A percentile compares a stretch with the other conserved stretches of the same genome.
Conservation (phyloP, 2,888 invertebrate genomes). For the Epsilonema sp. region DNA sequence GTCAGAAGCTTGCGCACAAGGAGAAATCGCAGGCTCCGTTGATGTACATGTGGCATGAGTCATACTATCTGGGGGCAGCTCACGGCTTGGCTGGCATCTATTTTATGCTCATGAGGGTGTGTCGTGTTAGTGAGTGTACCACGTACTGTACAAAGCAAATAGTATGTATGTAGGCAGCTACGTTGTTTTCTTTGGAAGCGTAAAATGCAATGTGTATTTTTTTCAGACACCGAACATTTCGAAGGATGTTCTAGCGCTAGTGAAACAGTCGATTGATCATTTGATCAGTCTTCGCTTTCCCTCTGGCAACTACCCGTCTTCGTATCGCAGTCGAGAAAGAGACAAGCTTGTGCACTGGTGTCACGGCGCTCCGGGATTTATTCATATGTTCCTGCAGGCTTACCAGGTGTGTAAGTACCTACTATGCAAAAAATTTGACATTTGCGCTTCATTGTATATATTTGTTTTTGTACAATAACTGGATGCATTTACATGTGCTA, state of each 20-base stretch:
- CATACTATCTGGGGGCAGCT: conserved; percentile 63
- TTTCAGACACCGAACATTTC: conserved; percentile 4
- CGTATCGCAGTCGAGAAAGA: conserved; percentile 43
- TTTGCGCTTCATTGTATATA: background rate
- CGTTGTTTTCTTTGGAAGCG: too few species aligned
- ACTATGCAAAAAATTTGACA: background rate
- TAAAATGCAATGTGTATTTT: too few species aligned
- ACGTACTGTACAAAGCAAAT: too few species aligned
- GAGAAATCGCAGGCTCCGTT: too few species aligned
- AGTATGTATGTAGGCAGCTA: too few species aligned
- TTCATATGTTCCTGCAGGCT: conserved; percentile 41
- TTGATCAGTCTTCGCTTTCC: conserved; percentile 21
- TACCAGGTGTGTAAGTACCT: conserved; percentile 17
- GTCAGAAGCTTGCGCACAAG: too few species aligned
- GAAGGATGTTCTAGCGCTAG: too few species aligned
- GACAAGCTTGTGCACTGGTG: conserved; percentile 78
- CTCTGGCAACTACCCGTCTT: conserved; percentile 50
- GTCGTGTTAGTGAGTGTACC: too few species aligned
- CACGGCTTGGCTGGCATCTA: conserved; percentile 68
- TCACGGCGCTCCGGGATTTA: conserved; percentile 74
- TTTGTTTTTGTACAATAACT: conserved; percentile 2
- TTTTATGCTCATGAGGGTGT: conserved; percentile 53
- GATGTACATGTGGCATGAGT: conserved; percentile 66
- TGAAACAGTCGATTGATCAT: background rate
- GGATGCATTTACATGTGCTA: too few species aligned